phyloP scores from a whole-genome alignment of 2,888 invertebrate genomes.

The Furcula furcula region DNA sequence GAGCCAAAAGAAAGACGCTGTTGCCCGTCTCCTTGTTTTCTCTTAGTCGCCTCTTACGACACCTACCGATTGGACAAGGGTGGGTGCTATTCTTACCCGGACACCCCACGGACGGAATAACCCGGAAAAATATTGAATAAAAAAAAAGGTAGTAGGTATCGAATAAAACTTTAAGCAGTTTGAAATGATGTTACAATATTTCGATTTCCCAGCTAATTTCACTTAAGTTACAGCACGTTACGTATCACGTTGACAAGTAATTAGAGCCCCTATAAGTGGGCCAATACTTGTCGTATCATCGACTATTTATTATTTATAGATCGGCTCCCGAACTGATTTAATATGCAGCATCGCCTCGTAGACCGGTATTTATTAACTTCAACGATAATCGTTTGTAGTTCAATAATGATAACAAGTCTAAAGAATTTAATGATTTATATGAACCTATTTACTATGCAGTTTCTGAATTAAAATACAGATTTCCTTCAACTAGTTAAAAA shows the following conservation, averaged over 20 bases:
- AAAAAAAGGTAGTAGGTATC: too few relatives aligned
- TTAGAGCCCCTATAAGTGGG: conserved; percentile 60
- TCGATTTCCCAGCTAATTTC: conserved; percentile 45
- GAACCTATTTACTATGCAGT: conserved; percentile 13
- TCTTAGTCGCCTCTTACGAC: too few relatives aligned
- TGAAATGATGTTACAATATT: conserved; percentile 17
- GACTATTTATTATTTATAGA: conserved; percentile 57
- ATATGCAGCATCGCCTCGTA: conserved; percentile 59
- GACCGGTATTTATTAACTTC: conserved; percentile 55
- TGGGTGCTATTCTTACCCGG: too few relatives aligned
- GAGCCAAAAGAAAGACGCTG: too few relatives aligned
- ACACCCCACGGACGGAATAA: too few relatives aligned
- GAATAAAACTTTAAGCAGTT: conserved; percentile 1
- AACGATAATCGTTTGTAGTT: conserved; percentile 49
- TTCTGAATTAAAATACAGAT: not conserved
- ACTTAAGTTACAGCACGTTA: conserved; percentile 26
- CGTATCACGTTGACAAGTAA: conserved; percentile 53
- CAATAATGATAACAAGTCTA: conserved; percentile 32
- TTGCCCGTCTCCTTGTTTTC: too few relatives aligned
- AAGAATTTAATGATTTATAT: conserved; percentile 13
- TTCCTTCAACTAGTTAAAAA: too few relatives aligned
- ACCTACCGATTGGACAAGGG: too few relatives aligned
- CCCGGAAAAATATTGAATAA: too few relatives aligned
- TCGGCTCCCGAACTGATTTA: conserved; percentile 61
- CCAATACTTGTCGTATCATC: conserved; percentile 62